Conservation (phyloP, 1,140 invertebrate genomes). For the Stegodyphus mimosarum region DNA sequence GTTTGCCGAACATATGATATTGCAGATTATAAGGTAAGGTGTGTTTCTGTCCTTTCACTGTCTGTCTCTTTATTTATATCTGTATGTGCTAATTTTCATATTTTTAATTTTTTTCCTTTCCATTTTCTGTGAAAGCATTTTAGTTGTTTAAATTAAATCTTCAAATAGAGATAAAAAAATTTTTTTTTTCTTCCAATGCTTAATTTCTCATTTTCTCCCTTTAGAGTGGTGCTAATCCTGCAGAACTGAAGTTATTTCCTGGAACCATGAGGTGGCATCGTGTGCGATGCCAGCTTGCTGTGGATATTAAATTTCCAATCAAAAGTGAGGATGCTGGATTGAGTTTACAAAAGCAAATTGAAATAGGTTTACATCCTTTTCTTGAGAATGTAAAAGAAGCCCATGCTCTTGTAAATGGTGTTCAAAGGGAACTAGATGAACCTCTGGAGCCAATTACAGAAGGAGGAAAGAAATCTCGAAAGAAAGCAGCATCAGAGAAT, state of each 20-base stretch:
- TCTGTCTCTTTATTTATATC: too few relatives aligned
- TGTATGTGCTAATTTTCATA: neutral
- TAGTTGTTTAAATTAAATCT: too few relatives aligned
- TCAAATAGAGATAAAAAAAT: neutral
- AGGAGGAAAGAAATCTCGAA: constrained; percentile 71
- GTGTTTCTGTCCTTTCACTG: too few relatives aligned
- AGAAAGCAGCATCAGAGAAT: constrained; percentile 22
- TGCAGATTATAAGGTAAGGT: constrained; percentile 49
- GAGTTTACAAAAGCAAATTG: constrained; percentile 76
- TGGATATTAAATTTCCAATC: constrained; percentile 77
- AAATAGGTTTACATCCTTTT: constrained; percentile 70
- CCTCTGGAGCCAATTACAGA: constrained; percentile 73
- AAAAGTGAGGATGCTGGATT: constrained; percentile 72
- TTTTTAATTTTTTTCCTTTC: neutral
- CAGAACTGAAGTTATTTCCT: constrained; percentile 67
- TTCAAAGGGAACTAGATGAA: constrained; percentile 73
- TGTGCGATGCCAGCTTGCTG: constrained; percentile 77
- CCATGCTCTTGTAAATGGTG: constrained; percentile 71
- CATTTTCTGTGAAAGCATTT: neutral
- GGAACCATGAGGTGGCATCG: constrained; percentile 73
- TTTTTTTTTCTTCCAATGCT: neutral
- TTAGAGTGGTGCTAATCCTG: constrained; percentile 65
- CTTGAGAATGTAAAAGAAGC: constrained; percentile 71
- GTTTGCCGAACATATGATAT: constrained; percentile 67
- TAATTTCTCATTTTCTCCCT: constrained; percentile 33